A percentile compares a stretch with the other conserved stretches of the same genome.
Conservation (phyloP, 1,140 invertebrate species). For the Chironomus tepperi region DNA sequence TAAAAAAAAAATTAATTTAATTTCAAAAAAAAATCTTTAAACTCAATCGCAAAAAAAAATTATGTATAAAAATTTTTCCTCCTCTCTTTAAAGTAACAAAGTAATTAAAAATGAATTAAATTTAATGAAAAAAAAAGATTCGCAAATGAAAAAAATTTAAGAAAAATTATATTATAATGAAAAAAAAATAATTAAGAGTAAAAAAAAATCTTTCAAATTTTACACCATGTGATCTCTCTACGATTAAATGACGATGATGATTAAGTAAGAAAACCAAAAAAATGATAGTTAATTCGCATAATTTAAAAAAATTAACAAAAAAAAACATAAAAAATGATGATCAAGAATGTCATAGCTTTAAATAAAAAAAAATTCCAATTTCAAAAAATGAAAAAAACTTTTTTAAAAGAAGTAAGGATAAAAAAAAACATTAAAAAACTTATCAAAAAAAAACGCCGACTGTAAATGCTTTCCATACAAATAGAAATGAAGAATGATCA, state of each 20-base stretch:
- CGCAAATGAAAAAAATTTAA: background rate
- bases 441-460: background rate
- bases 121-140: background rate
- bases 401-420: background rate
- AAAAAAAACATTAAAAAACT: background rate
- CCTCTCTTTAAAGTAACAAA: background rate
- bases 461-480: background rate
- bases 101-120: background rate
- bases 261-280: background rate
- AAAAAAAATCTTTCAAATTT: conserved; percentile 8
- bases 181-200: background rate
- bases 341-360: conserved; percentile 8
- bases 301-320: background rate
- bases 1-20: no score
- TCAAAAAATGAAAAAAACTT: background rate
- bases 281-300: conserved; percentile 9
- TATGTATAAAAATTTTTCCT: background rate
- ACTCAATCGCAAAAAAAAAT: background rate
- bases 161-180: background rate
- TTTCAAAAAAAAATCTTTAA: no score
- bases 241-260: background rate
- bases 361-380: background rate
- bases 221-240: conserved; percentile 9
- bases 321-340: background rate
- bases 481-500: background rate